phyloP scores from a whole-genome alignment of 2,113 vertebrate genomes.

The Gobiocypris rarus region DNA sequence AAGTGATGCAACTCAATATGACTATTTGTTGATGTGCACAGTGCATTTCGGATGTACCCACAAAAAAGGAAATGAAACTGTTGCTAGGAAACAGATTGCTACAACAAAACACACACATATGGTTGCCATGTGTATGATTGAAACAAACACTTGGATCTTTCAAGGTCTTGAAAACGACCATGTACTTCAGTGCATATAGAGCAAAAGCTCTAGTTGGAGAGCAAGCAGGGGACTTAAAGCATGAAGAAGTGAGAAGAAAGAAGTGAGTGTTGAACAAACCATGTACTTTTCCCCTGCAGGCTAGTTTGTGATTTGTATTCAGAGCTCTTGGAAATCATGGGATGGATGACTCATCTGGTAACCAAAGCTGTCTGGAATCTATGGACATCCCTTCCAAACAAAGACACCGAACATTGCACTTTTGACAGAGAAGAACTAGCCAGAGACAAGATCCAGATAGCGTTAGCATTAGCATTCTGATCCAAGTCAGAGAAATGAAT shows the following conservation, averaged over 20 bases:
- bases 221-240: background rate
- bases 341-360: slow-evolving; percentile 30
- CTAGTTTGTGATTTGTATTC: slow-evolving; percentile 16
- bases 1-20: background rate
- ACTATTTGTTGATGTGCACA: background rate
- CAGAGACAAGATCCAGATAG: background rate
- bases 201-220: background rate
- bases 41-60: background rate
- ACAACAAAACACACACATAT: background rate
- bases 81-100: slow-evolving; percentile 13
- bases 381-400: slow-evolving; percentile 34
- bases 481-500: background rate
- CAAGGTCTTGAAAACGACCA: background rate
- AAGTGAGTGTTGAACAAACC: background rate
- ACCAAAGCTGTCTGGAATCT: slow-evolving; percentile 26
- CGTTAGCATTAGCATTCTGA: background rate
- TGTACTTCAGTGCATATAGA: background rate
- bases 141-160: slow-evolving; percentile 1
- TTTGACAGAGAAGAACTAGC: background rate
- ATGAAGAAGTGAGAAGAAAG: background rate
- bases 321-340: slow-evolving; percentile 38
- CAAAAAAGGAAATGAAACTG: slow-evolving; percentile 21
- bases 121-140: slow-evolving; percentile 13
- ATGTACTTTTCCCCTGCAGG: slow-evolving; percentile 2
- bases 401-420: slow-evolving; percentile 1